These are phyloP conservation scores for Cheirogaleus major DNA, from an alignment of 2,797 vertebrate genomes.

Conservation along the genomic window DNA sequence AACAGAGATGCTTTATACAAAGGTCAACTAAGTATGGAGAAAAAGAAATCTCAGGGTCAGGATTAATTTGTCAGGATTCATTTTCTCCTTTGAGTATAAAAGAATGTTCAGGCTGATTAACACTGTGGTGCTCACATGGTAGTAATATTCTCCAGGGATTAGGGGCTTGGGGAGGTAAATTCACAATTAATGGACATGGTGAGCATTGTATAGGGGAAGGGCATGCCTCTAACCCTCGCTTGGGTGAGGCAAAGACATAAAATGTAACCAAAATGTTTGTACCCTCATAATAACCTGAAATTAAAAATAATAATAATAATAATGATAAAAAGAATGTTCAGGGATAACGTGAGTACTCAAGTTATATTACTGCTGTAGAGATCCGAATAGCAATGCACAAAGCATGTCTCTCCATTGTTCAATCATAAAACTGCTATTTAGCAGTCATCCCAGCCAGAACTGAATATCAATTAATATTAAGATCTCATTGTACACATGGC, in stretches of 20 bases:
- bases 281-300: too few species aligned
- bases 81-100: constrained; percentile 22
- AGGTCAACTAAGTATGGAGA: background rate
- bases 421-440: constrained; percentile 22
- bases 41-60: constrained; percentile 35
- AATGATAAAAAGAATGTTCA: background rate
- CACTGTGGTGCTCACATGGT: too few species aligned
- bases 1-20: background rate
- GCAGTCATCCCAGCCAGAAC: background rate
- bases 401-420: constrained; percentile 7
- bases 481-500: background rate
- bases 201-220: too few species aligned
- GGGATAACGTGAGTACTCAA: constrained; percentile 14
- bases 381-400: background rate
- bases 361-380: background rate
- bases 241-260: too few species aligned
- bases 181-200: too few species aligned
- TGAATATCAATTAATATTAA: constrained; percentile 49
- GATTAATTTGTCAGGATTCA: constrained; percentile 47
- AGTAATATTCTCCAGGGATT: too few species aligned
- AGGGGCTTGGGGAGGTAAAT: too few species aligned
- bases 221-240: too few species aligned
- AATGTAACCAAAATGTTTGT: too few species aligned
- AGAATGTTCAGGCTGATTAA: background rate
- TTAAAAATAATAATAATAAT: too few species aligned